Percentiles rank a stretch among this genome's conserved stretches.
Conservation (phyloP, 2,797 vertebrate genomes). For the Pangasius krempfi region DNA sequence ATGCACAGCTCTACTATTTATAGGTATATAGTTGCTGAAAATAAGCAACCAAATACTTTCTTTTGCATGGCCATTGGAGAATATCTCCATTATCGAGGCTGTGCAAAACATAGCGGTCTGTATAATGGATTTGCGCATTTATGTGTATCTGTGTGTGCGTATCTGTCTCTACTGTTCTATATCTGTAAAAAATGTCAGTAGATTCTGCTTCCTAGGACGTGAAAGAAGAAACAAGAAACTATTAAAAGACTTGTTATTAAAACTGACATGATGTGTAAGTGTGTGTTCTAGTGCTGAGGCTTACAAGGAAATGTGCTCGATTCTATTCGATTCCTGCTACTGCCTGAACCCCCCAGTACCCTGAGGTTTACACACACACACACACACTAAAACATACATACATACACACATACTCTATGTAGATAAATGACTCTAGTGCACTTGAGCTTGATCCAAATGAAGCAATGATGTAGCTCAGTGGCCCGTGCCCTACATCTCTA, state of each 20-base stretch:
- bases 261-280: constrained; percentile 31
- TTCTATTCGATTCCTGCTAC: constrained; percentile 38
- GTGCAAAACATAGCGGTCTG: not conserved
- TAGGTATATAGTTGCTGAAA: not conserved
- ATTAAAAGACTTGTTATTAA: constrained; percentile 40
- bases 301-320: constrained; percentile 38
- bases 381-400: constrained; percentile 26
- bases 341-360: not conserved
- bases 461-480: constrained; percentile 80
- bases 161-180: not conserved
- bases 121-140: constrained; percentile 14
- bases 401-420: constrained; percentile 61
- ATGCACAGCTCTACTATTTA: constrained; percentile 14
- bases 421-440: constrained; percentile 75
- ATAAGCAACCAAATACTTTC: constrained; percentile 14
- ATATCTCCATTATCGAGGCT: constrained; percentile 13
- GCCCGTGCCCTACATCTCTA: constrained; percentile 64
- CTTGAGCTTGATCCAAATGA: constrained; percentile 76
- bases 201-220: not conserved
- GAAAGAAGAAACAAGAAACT: not conserved
- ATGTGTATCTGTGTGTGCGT: not conserved
- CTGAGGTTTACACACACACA: not conserved
- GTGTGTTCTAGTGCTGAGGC: constrained; percentile 11
- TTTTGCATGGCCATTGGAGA: constrained; percentile 1
- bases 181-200: not conserved